A percentile compares a stretch with the other conserved stretches of the same genome.
Evolutionary conservation across 2,113 vertebrate genomes (phyloP).

Genomic region (Tupaia chinensis): DNA sequence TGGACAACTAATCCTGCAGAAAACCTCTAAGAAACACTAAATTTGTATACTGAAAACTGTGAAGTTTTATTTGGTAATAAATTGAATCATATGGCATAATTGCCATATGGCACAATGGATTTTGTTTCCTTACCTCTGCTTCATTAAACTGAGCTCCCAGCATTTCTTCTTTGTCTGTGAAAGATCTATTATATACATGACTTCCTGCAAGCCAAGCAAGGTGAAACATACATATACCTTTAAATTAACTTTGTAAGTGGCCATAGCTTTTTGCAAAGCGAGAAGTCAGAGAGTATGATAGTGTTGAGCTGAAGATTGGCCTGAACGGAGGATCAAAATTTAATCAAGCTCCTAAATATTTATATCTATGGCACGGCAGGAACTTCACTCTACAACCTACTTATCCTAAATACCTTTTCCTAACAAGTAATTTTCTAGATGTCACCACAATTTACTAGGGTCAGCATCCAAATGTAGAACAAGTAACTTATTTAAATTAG

Average conservation of each 20-base stretch:
- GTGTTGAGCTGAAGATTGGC: conserved; percentile 69
- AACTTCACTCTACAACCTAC: conserved; percentile 79
- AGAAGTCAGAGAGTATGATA: conserved; percentile 61
- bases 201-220: conserved; percentile 34
- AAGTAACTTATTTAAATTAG: conserved; percentile 84
- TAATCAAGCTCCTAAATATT: conserved; percentile 79
- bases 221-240: conserved; percentile 46
- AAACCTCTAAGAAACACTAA: conserved; percentile 78
- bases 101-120: conserved; percentile 81
- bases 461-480: conserved; percentile 82
- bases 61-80: conserved; percentile 87
- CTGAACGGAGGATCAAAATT: conserved; percentile 77
- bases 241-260: conserved; percentile 37
- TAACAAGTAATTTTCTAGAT: conserved; percentile 87
- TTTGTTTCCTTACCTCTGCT: conserved; percentile 76
- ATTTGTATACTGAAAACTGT: conserved; percentile 82
- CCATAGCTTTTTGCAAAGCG: conserved; percentile 50
- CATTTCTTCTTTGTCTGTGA: conserved; percentile 43
- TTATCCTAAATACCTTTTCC: conserved; percentile 85
- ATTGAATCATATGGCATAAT: conserved; percentile 83
- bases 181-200: conserved; percentile 60
- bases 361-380: conserved; percentile 77
- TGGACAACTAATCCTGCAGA: conserved; percentile 81
- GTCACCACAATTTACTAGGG: conserved; percentile 83
- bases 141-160: conserved; percentile 72